phyloP scores from a whole-genome alignment of 2,797 vertebrate genomes.

The Thamnophis elegans region DNA sequence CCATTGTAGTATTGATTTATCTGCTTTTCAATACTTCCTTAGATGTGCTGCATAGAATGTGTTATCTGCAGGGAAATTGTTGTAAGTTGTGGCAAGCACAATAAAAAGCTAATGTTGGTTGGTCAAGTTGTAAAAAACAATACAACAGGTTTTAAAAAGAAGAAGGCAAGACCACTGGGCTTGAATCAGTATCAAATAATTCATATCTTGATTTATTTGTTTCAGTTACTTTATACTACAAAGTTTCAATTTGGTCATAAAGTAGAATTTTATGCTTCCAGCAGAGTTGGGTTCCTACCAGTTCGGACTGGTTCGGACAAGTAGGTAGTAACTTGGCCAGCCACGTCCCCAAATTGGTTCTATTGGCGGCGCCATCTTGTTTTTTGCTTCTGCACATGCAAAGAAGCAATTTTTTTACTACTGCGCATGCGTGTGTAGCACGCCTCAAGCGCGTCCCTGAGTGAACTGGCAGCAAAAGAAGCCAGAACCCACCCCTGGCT shows the following conservation, averaged over 20 bases:
- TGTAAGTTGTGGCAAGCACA: not conserved
- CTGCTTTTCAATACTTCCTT: not conserved
- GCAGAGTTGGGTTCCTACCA: too few species aligned
- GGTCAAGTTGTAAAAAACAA: not conserved
- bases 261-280: not conserved
- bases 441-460: too few species aligned
- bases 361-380: too few species aligned
- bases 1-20: not conserved
- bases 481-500: too few species aligned
- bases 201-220: not conserved
- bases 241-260: not conserved
- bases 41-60: not conserved
- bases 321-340: too few species aligned
- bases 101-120: not conserved
- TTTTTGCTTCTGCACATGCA: too few species aligned
- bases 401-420: too few species aligned
- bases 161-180: not conserved
- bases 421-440: too few species aligned
- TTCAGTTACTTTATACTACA: not conserved
- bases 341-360: too few species aligned
- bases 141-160: not conserved
- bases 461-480: too few species aligned
- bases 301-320: too few species aligned
- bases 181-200: not conserved
- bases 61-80: not conserved